phyloP scores from a whole-genome alignment of 2,888 invertebrate species.

The Sinhomidia bicolor region DNA sequence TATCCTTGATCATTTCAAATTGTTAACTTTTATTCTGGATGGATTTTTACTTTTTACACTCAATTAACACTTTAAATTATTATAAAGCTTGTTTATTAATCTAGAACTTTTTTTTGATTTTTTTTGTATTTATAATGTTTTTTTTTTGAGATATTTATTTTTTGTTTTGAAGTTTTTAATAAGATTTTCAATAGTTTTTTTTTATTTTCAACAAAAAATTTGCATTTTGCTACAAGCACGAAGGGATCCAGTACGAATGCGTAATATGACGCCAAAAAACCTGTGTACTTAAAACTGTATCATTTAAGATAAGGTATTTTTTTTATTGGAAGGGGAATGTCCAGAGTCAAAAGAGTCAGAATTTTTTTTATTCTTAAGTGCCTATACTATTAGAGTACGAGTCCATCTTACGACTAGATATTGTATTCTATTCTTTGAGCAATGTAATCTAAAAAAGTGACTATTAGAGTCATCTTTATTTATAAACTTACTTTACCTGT shows the following conservation, averaged over 20 bases:
- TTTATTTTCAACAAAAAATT: background rate
- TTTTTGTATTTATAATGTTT: background rate
- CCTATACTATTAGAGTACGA: background rate
- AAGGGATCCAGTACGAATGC: conserved; percentile 51
- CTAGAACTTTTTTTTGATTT: conserved; percentile 8
- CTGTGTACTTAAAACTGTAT: background rate
- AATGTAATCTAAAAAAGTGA: conserved; percentile 48
- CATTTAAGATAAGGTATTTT: background rate
- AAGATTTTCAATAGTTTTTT: background rate
- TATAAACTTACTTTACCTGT: background rate
- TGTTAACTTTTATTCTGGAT: conserved; percentile 41
- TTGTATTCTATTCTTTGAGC: conserved; percentile 34
- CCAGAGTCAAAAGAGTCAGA: conserved; percentile 12
- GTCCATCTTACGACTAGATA: background rate
- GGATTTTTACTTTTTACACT: conserved; percentile 26
- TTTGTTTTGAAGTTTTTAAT: background rate
- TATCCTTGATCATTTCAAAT: background rate
- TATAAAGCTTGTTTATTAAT: background rate
- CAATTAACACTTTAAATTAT: background rate
- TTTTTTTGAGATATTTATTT: background rate
- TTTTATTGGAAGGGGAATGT: conserved; percentile 1
- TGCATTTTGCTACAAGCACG: background rate
- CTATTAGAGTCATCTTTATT: background rate
- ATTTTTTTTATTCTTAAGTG: background rate
- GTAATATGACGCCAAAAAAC: background rate